Conservation (phyloP, 2,113 vertebrate genomes). For the Muntiacus reevesi region DNA sequence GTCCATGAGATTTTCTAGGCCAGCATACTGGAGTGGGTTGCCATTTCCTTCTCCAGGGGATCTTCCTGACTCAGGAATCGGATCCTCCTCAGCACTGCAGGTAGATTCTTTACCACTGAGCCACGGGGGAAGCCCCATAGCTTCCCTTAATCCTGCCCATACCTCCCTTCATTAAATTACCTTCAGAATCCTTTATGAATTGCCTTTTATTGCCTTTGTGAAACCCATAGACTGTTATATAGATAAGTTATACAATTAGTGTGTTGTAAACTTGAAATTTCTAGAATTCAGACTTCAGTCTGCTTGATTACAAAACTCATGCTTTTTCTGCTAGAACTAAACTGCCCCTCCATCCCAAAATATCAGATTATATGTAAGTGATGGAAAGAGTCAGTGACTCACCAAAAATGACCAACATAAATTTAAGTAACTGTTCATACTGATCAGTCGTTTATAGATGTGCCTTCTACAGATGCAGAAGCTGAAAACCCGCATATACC, state of each 20-base stretch:
- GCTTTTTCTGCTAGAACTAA: not conserved
- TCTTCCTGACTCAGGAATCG: not conserved
- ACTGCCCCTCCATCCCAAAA: not conserved
- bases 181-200: not conserved
- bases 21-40: not conserved
- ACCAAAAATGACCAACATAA: not conserved
- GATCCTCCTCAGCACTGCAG: not conserved
- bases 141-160: not conserved
- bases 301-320: not conserved
- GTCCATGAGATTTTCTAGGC: not conserved
- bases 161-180: not conserved
- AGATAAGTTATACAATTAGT: not conserved
- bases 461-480: not conserved
- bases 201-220: not conserved
- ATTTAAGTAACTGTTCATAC: not conserved
- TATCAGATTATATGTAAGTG: not conserved
- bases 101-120: not conserved
- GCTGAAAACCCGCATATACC: not conserved
- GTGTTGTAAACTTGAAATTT: not conserved
- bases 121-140: fast-evolving
- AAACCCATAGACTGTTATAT: not conserved
- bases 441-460: not conserved
- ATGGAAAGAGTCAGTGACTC: not conserved
- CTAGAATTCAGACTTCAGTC: not conserved
- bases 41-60: not conserved